These are phyloP conservation scores for Ia io DNA, from an alignment of 2,113 vertebrate genomes.

Conservation along the genomic window DNA sequence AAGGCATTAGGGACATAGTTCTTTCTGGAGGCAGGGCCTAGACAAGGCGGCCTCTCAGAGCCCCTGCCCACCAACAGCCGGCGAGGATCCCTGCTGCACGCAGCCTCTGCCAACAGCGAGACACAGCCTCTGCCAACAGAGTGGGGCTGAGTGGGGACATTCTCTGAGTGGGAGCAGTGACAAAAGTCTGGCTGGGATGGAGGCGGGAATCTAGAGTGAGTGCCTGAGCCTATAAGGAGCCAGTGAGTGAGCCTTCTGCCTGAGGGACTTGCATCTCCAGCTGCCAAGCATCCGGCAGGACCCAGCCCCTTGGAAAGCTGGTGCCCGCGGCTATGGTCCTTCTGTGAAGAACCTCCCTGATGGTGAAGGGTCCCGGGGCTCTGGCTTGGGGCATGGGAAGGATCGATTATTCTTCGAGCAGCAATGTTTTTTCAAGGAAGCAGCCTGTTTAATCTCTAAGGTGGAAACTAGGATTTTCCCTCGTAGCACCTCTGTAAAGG, in stretches of 20 bases:
- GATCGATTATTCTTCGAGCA: neutral
- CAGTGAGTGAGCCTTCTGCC: constrained; percentile 37
- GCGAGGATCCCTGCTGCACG: neutral
- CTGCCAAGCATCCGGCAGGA: neutral
- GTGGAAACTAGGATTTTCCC: constrained; percentile 5
- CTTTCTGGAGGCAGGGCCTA: constrained; percentile 32
- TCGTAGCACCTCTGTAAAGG: neutral
- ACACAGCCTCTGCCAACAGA: neutral
- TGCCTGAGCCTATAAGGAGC: constrained; percentile 51
- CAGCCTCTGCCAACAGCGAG: constrained; percentile 13
- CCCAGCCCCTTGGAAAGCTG: neutral
- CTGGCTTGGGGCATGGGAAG: neutral
- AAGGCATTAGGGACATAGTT: neutral
- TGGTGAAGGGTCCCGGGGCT: neutral
- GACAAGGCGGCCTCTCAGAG: constrained; percentile 48
- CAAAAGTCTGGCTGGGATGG: constrained; percentile 59
- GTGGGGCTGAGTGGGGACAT: neutral
- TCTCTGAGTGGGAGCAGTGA: constrained; percentile 39
- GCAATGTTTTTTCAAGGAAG: neutral
- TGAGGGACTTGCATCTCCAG: neutral
- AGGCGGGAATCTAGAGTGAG: constrained; percentile 9
- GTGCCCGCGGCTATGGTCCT: neutral
- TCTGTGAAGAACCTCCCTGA: neutral
- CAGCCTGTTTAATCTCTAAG: neutral
- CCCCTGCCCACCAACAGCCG: neutral